Percentiles rank a stretch among this genome's conserved stretches.
Conservation (phyloP, 2,888 invertebrate species). For the Anodontia alba region DNA sequence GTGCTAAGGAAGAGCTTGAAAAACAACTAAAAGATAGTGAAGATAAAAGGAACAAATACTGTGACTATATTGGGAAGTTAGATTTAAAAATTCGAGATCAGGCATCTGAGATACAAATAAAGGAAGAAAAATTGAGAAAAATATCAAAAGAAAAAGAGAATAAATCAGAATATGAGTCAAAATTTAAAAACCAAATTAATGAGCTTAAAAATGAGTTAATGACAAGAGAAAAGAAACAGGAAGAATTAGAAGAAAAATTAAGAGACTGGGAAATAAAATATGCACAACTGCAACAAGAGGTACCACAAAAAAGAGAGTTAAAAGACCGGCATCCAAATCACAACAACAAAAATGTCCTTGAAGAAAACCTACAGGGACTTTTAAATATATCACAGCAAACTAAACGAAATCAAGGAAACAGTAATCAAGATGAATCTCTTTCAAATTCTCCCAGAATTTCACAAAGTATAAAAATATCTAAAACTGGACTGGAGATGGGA, state of each 20-base stretch:
- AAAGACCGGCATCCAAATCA: neutral
- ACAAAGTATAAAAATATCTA: neutral
- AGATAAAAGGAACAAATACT: conserved; percentile 40
- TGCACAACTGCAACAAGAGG: neutral
- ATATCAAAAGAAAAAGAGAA: neutral
- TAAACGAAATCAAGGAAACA: neutral
- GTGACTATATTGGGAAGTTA: conserved; percentile 40
- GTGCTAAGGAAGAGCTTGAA: conserved; percentile 22
- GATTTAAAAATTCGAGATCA: conserved; percentile 37
- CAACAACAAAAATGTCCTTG: neutral
- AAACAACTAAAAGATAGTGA: conserved; percentile 27
- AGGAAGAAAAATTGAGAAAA: neutral
- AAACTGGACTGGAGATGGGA: neutral
- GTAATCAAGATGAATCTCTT: neutral
- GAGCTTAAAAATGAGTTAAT: neutral
- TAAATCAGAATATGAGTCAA: neutral
- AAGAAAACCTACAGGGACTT: neutral
- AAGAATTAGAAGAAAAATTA: neutral
- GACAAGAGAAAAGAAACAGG: neutral
- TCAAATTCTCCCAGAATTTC: neutral
- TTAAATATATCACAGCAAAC: neutral
- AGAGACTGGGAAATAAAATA: neutral
- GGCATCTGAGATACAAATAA: neutral
- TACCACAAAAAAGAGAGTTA: neutral
- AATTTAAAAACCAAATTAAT: neutral